These are phyloP conservation scores for Sapayoa aenigma DNA, from an alignment of 2,113 vertebrate genomes.

Conservation along the genomic window DNA sequence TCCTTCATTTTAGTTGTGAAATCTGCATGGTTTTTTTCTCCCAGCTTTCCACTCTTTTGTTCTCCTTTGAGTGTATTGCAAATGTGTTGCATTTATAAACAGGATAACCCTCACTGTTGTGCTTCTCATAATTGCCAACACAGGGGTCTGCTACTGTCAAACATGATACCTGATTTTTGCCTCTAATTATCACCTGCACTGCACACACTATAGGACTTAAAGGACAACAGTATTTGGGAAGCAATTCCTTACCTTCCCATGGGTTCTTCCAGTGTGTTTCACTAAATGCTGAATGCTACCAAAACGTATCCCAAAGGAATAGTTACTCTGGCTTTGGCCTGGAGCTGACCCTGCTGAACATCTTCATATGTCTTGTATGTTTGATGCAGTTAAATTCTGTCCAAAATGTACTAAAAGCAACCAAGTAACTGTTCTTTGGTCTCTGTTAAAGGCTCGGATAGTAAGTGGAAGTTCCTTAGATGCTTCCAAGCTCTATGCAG, in stretches of 20 bases:
- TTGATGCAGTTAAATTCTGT: constrained; percentile 44
- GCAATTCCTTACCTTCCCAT: background rate
- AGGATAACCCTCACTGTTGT: constrained; percentile 60
- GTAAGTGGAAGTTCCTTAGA: constrained; percentile 73
- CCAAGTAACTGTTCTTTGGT: background rate
- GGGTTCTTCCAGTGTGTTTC: constrained; percentile 25
- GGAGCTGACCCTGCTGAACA: constrained; percentile 80
- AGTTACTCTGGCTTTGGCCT: constrained; percentile 69
- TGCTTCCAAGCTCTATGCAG: constrained; percentile 74
- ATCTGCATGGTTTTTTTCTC: constrained; percentile 75
- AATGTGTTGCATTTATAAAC: constrained; percentile 64
- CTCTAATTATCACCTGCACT: constrained; percentile 5
- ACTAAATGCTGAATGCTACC: constrained; percentile 37
- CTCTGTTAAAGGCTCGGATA: constrained; percentile 74
- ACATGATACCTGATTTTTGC: constrained; percentile 8
- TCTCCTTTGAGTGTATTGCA: constrained; percentile 66
- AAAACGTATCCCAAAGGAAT: constrained; percentile 4
- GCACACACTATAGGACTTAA: constrained; percentile 22
- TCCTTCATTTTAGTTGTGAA: constrained; percentile 74
- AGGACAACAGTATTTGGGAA: constrained; percentile 20
- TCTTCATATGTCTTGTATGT: constrained; percentile 72
- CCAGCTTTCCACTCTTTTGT: constrained; percentile 72
- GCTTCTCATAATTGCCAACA: constrained; percentile 52
- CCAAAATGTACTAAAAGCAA: background rate
- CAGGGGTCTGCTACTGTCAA: constrained; percentile 73